These are phyloP conservation scores for Alentia gelatinosa DNA, from an alignment of 2,888 invertebrate species.

Conservation along the genomic window DNA sequence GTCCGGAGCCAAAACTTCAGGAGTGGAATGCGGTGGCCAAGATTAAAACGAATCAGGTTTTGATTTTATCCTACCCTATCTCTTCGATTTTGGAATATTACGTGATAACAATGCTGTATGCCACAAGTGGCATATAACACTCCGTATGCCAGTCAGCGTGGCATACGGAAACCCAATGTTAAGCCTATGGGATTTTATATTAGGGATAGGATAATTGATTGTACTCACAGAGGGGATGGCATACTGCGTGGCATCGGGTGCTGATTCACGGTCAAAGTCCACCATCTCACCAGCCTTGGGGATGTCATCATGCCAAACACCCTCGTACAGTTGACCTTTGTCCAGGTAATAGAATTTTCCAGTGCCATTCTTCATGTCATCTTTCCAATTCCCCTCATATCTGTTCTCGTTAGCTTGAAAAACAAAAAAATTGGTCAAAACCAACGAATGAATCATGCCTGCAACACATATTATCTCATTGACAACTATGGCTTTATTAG, in stretches of 20 bases:
- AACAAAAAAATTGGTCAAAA: not conserved
- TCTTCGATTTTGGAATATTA: too few relatives aligned
- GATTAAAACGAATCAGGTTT: too few relatives aligned
- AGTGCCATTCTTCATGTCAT: conserved; percentile 80
- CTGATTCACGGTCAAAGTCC: conserved; percentile 79
- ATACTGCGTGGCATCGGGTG: conserved; percentile 78
- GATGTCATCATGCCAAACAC: conserved; percentile 80
- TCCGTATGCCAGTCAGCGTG: too few relatives aligned
- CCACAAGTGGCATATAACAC: too few relatives aligned
- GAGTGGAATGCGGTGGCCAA: too few relatives aligned
- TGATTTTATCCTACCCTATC: too few relatives aligned
- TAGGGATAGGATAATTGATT: too few relatives aligned
- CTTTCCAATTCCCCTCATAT: conserved; percentile 81
- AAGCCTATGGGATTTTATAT: too few relatives aligned
- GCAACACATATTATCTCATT: too few relatives aligned
- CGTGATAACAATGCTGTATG: too few relatives aligned
- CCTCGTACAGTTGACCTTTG: conserved; percentile 80
- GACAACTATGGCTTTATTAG: not conserved
- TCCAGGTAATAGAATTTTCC: conserved; percentile 81
- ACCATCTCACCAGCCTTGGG: conserved; percentile 80
- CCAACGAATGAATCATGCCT: not conserved
- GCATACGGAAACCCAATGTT: too few relatives aligned
- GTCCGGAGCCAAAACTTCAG: too few relatives aligned
- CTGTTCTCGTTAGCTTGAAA: conserved; percentile 79
- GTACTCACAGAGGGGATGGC: conserved; percentile 72